These are phyloP conservation scores for Paralvinella palmiformis DNA, from an alignment of 1,140 invertebrate genomes.

Conservation along the genomic window DNA sequence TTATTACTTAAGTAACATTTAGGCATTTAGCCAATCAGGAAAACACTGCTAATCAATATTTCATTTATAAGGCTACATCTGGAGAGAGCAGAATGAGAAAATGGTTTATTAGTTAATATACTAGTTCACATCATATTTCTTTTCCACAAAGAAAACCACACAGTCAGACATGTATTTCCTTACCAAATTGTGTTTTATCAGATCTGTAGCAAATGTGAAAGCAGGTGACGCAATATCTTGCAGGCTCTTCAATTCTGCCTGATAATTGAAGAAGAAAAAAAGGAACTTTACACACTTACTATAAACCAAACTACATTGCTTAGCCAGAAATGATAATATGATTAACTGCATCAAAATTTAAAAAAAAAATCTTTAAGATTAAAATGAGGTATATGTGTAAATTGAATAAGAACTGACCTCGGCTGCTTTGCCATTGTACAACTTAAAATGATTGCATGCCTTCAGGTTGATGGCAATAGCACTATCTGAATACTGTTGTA, in stretches of 20 bases:
- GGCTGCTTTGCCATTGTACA: conserved; percentile 91
- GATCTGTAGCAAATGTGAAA: conserved; percentile 83
- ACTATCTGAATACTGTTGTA: conserved; percentile 87
- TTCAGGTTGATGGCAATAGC: conserved; percentile 93
- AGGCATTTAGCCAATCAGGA: background rate
- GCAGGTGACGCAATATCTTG: conserved; percentile 68
- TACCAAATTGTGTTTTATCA: conserved; percentile 91
- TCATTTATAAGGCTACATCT: background rate
- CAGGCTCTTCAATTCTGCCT: conserved; percentile 54
- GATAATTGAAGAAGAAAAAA: too few species aligned
- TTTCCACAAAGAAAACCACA: too few species aligned
- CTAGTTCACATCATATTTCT: too few species aligned
- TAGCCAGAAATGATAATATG: too few species aligned
- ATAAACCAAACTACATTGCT: too few species aligned
- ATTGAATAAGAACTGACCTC: conserved; percentile 55
- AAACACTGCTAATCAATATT: background rate
- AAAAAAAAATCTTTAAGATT: too few species aligned
- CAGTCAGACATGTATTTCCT: conserved; percentile 20
- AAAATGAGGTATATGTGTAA: background rate
- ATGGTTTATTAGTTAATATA: too few species aligned
- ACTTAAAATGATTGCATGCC: conserved; percentile 77
- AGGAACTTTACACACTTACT: too few species aligned
- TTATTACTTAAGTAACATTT: background rate
- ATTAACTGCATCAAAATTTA: too few species aligned
- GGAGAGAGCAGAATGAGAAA: too few species aligned